Conservation (phyloP, 2,113 vertebrate species). For the Tichodroma muraria region DNA sequence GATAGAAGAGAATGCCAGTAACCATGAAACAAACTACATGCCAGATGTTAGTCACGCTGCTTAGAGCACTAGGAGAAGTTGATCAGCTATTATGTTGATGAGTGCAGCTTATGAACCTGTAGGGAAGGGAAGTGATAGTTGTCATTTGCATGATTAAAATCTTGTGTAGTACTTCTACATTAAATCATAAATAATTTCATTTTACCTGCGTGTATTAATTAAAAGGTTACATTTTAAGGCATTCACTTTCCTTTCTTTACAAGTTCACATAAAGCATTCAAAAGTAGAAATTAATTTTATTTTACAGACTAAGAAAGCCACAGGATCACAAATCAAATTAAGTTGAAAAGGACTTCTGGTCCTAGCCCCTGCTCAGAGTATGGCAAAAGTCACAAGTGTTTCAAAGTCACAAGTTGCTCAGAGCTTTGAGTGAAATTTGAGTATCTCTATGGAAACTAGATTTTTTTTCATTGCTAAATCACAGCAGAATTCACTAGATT, state of each 20-base stretch:
- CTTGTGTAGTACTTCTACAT: background rate
- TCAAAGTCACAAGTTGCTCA: background rate
- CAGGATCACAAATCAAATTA: background rate
- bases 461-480: background rate
- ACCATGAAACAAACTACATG: background rate
- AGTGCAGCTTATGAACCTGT: background rate
- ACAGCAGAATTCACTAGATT: background rate
- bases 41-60: slow-evolving; percentile 35
- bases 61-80: slow-evolving; percentile 1
- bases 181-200: background rate
- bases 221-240: background rate
- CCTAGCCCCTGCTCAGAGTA: background rate
- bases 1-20: slow-evolving; percentile 36
- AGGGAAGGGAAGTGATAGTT: background rate
- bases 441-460: background rate
- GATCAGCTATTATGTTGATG: slow-evolving; percentile 31
- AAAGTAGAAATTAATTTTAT: background rate
- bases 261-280: background rate
- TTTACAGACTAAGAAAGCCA: background rate
- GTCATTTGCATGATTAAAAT: slow-evolving; percentile 46
- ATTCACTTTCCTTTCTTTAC: background rate
- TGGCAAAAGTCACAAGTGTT: too few relatives aligned
- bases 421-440: background rate
- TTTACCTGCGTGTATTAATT: background rate
- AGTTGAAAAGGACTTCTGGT: background rate